Percentiles rank a stretch among this genome's conserved stretches.
Evolutionary conservation across 2,888 invertebrate species (phyloP).

Genomic region (Nomada fabriciana): DNA sequence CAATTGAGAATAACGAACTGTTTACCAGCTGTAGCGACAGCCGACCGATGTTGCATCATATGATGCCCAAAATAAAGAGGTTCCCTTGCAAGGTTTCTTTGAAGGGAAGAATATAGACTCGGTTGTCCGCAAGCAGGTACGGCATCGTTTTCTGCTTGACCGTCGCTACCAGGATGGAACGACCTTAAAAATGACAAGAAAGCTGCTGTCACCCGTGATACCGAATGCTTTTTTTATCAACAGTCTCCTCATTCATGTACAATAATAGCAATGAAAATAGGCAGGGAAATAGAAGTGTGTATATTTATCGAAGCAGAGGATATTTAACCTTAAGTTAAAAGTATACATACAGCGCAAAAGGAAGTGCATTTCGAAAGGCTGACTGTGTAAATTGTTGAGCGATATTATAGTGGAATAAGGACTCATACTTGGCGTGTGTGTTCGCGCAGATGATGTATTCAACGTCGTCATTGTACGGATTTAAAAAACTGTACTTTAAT

Average conservation of each 20-base stretch:
- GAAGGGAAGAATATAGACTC: conserved; percentile 91
- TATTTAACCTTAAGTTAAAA: too few species aligned
- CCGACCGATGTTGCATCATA: conserved; percentile 85
- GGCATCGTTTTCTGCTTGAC: conserved; percentile 78
- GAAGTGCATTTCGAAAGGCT: too few species aligned
- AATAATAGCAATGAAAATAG: too few species aligned
- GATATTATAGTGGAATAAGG: neutral
- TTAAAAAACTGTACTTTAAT: conserved; percentile 88
- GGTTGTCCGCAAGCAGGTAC: conserved; percentile 85
- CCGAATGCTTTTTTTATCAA: too few species aligned
- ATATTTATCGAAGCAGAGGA: too few species aligned
- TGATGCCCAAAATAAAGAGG: conserved; percentile 85
- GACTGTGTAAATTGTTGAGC: neutral
- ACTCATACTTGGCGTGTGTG: conserved; percentile 91
- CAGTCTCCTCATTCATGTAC: too few species aligned
- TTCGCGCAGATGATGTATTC: conserved; percentile 99
- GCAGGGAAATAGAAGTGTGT: neutral
- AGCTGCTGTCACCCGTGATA: neutral
- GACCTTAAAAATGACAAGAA: conserved; percentile 82
- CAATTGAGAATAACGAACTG: neutral
- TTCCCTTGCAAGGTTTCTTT: conserved; percentile 86
- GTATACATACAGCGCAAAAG: too few species aligned
- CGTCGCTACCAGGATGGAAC: conserved; percentile 84
- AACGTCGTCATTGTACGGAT: conserved; percentile 99
- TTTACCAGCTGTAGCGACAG: conserved; percentile 80